phyloP scores from a whole-genome alignment of 92 coral and sea anemone species.

The Diadumene lineata region DNA sequence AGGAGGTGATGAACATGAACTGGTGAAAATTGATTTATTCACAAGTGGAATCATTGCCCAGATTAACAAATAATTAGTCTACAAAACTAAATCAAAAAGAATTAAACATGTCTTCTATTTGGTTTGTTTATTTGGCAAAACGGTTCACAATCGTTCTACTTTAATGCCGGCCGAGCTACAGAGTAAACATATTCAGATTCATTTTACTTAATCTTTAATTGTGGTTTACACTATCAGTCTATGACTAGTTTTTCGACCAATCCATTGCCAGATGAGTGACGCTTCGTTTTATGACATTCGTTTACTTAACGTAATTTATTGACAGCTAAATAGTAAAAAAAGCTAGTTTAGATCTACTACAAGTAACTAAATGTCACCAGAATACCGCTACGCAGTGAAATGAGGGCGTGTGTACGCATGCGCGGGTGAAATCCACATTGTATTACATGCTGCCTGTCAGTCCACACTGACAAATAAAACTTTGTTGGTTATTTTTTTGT shows the following conservation, averaged over 20 bases:
- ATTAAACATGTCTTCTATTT: too few species aligned
- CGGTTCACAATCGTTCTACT: too few species aligned
- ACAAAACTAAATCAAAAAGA: too few species aligned
- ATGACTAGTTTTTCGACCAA: background rate
- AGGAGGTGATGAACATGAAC: too few species aligned
- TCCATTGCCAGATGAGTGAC: background rate
- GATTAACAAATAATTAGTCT: too few species aligned
- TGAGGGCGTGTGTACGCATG: constrained; percentile 16
- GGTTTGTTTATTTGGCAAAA: too few species aligned
- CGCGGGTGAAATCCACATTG: constrained; percentile 7
- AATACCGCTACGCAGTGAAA: background rate
- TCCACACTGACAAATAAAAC: background rate
- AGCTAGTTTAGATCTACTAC: background rate
- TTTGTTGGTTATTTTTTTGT: constrained; percentile 6
- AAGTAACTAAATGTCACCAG: background rate
- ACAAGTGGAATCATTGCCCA: too few species aligned
- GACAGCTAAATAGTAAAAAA: background rate
- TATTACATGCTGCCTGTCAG: constrained; percentile 18
- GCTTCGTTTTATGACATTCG: background rate
- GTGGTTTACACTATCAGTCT: background rate
- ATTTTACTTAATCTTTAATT: background rate
- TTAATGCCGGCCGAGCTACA: background rate
- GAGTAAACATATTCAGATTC: background rate
- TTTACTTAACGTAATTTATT: background rate
- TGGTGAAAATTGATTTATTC: too few species aligned